Evolutionary conservation across 2,888 invertebrate species (phyloP), one percentile per base, ranked within the genome.

Genomic region (Lamellibrachia satsuma): DNA sequence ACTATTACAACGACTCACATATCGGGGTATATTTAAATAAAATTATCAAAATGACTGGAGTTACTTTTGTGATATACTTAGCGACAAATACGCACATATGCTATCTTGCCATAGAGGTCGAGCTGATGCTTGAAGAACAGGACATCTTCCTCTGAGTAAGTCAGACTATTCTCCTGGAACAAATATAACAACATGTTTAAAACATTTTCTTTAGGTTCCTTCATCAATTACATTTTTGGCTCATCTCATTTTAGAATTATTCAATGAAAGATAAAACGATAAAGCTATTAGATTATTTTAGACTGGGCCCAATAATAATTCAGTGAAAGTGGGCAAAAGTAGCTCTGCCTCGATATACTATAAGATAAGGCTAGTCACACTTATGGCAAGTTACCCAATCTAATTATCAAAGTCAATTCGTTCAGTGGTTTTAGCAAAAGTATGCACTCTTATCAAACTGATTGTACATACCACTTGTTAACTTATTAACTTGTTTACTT

Each of bases 71-170:
- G 22, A 75, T 22, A 75, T 15, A 75, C 6, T 15, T 22, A 22
- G n/a, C 4, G 75, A 6, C 75, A 75, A 75, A 75, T 15, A 75
- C 75, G 75, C 75, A 75, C 75, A 93, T 95, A 95, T 91, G 96
- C 96, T 6, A 96, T 94, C 39, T 96, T 96, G 90, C 95, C 96
- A 94, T 96, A 96, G 60, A 96, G 94, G 92, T 96, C 96, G 55
- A 96, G 94, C 93, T 96, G 96, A 90, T 96, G 96, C 39, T 96
- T 95, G 52, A 96, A 95, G 94, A 96, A 96, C 93, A 95, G 95
- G 75, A 94, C 94, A 22, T 94, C 94, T 90, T 94, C 94, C 52
- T 94, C 94, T 90, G 92, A 94, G 91, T 94, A 94, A 7, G 93
- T 93, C 92, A 94, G 60, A 91, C 94, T 94, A 92, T 93, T 94